Conservation (phyloP, 1,140 invertebrate species). For the Drosophila serrata region DNA sequence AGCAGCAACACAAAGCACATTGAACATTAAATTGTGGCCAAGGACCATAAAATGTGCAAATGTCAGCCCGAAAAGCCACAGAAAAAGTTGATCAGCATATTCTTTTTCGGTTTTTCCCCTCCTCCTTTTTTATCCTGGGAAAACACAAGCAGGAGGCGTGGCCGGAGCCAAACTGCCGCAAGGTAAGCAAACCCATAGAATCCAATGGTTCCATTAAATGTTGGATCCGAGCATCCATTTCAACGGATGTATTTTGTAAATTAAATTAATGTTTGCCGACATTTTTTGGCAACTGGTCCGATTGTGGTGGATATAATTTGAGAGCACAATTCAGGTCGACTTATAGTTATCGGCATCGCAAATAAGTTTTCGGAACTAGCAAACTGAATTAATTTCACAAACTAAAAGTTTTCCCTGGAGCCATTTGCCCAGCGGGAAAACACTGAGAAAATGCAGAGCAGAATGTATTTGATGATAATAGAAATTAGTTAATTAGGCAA, state of each 20-base stretch:
- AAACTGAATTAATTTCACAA: conserved; percentile 15
- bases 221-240: conserved; percentile 9
- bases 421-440: not conserved
- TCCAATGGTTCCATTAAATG: conserved; percentile 44
- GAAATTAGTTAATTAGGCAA: not conserved
- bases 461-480: not conserved
- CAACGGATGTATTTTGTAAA: conserved; percentile 31
- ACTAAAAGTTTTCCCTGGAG: not conserved
- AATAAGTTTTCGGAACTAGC: conserved; percentile 1
- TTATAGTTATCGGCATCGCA: not conserved
- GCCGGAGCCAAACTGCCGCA: conserved; percentile 39
- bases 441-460: not conserved
- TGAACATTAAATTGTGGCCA: conserved; percentile 52
- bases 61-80: conserved; percentile 59
- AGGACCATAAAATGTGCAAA: conserved; percentile 69
- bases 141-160: conserved; percentile 12
- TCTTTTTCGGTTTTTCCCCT: not conserved
- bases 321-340: conserved; percentile 2
- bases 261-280: conserved; percentile 22
- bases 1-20: conserved; percentile 27
- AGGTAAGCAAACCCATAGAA: conserved; percentile 48
- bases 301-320: conserved; percentile 27
- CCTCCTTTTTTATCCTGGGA: not conserved
- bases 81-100: conserved; percentile 45
- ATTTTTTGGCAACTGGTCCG: not conserved